Evolutionary conservation across 2,113 vertebrate species (phyloP), one percentile per base, ranked within the genome.

Genomic region (Paraplagusia blochii): DNA sequence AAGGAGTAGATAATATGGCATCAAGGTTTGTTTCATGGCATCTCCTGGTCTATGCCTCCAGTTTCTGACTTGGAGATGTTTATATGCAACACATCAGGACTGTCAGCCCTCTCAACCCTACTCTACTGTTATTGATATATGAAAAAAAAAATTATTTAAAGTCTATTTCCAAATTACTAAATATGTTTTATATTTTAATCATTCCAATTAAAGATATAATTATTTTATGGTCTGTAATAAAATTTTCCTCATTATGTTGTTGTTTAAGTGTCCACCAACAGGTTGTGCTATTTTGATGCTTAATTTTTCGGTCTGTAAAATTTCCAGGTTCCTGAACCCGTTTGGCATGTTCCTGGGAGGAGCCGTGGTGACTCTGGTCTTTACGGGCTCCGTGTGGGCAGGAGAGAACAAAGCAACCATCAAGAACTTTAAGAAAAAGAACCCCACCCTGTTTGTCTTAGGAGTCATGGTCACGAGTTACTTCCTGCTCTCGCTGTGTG

Each of bases 301-400:
- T 29, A 2, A 6, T 29, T 29, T 29, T 6, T 29, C 6, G 22
- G 22, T 6, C 3, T 29, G 22, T 29, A 29, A 33, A 29, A 52
- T 53, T 5, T 51, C 4, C 56, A 99, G 96, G 62, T 95, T 96
- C 70, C 73, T 99, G 79, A 97, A 94, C 74, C 96, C 96, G 4
- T 82, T 97, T 53, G 94, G 92, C 45, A 95, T 98, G 95, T 87
- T 97, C 17, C 89, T 98, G 29, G 95, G 97, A 0, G 94, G 93
- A 1, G 58, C 87, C 0, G 93, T 99, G 69, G 95, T 99, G 72
- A 76, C 90, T 16, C 81, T 96, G 83, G 90, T 98, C 58, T 98
- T 98, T 86, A 82, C 90, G 14, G 94, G 90, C 0, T 97, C 94
- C 0, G 93, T 97, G 70, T 98, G 93, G 93, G 93, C 93, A 0